Evolutionary conservation across 2,888 invertebrate species (phyloP), one percentile per base, ranked within the genome.

Genomic region (Aproaerema taeniolella): DNA sequence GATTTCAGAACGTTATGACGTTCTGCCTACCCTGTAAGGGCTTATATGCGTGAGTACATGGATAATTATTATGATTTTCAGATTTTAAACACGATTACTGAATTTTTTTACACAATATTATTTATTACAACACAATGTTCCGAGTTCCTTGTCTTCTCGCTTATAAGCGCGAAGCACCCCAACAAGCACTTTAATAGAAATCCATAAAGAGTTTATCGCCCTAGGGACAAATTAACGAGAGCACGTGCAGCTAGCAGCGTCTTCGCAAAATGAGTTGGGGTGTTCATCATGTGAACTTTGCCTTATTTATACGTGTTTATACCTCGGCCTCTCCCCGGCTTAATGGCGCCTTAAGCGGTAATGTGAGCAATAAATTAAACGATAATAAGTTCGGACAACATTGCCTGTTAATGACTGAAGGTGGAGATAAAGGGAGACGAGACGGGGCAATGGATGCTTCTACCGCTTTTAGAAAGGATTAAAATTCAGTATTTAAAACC

Each of bases 371-470:
- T 86, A 83, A 85, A 85, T 85, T 81, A 78, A 71, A 69, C 79
- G 80, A 78, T 86, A 83, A 86, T 83, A 85, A 82, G 80, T 82
- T 78, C 67, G 75, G 83, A 82, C 82, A 81, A 67, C 78, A 68
- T 58, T 61, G 70, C 67, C 65, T 70, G 70, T 75, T 70, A 71
- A 73, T 67, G 70, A 67, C 62, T 59, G 46, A 26, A 28, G 26
- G 9, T 6, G 11, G 11, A 10, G 42, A 31, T 42, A 38, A 38
- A 31, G 34, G 29, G 20, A 30, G 30, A 37, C 12, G 5, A 20
- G 20, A 30, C 17, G n/a, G n/a, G 13, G 30, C 37, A 37, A 20
- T 37, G 30, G 37, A 37, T 29, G n/a, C n/a, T n/a, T n/a, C n/a
- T n/a, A n/a, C 4, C 6, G 30, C 6, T 13, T 13, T 13, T 13